phyloP scores from a whole-genome alignment of 2,888 invertebrate species.

The Chesias legatella region DNA sequence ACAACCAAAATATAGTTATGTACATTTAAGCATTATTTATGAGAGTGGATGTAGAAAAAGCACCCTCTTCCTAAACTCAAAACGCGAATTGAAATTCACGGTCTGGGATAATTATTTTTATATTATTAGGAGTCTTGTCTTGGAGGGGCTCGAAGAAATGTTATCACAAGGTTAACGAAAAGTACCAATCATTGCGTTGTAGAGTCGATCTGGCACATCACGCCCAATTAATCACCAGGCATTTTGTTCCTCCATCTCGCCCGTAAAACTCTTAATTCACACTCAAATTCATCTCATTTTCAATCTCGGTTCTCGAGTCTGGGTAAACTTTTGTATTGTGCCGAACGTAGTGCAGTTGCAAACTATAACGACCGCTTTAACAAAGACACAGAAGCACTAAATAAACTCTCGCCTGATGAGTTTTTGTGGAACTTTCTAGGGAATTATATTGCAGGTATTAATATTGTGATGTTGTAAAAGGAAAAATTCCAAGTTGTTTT shows the following conservation, averaged over 20 bases:
- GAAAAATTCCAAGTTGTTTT: conserved; percentile 3
- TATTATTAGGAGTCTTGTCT: too few relatives aligned
- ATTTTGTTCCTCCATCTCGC: conserved; percentile 45
- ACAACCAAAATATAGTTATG: too few relatives aligned
- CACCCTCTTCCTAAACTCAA: too few relatives aligned
- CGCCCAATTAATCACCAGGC: conserved; percentile 33
- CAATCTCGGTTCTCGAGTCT: conserved; percentile 48
- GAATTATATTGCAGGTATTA: conserved; percentile 52
- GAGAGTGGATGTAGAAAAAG: too few relatives aligned
- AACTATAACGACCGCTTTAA: conserved; percentile 43
- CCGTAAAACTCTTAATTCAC: conserved; percentile 51
- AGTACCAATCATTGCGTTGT: too few relatives aligned
- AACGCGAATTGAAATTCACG: too few relatives aligned
- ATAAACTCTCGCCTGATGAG: conserved; percentile 46
- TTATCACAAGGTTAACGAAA: too few relatives aligned
- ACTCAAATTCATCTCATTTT: conserved; percentile 56
- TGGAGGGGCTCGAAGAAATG: too few relatives aligned
- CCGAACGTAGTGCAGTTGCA: conserved; percentile 39
- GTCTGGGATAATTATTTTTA: too few relatives aligned
- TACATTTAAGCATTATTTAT: too few relatives aligned
- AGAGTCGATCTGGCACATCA: background rate
- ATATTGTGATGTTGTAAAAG: conserved; percentile 33
- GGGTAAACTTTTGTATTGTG: conserved; percentile 51
- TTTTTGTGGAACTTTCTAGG: conserved; percentile 39
- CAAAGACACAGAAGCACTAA: conserved; percentile 48